Conservation (phyloP, 2,888 invertebrate species). For the Polylopha cassiicola region DNA sequence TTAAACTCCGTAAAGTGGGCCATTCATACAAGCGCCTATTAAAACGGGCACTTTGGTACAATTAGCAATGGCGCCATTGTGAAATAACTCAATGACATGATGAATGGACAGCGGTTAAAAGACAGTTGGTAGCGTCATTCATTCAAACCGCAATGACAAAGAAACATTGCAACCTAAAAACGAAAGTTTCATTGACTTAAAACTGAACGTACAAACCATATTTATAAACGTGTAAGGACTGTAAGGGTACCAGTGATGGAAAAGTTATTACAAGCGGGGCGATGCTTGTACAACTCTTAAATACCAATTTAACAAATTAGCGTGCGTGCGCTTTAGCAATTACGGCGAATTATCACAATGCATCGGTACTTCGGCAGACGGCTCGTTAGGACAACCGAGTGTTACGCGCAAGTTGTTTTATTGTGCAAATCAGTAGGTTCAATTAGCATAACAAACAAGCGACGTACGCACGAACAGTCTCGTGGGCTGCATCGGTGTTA, state of each 20-base stretch:
- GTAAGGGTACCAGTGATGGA: neutral
- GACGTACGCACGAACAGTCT: conserved; percentile 36
- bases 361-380: conserved; percentile 28
- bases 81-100: too few relatives aligned
- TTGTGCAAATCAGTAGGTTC: conserved; percentile 63
- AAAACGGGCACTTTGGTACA: conserved; percentile 53
- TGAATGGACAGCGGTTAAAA: conserved; percentile 29
- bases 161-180: too few relatives aligned
- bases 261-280: conserved; percentile 1
- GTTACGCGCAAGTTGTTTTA: conserved; percentile 53
- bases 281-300: conserved; percentile 4
- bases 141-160: conserved; percentile 8
- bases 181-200: too few relatives aligned
- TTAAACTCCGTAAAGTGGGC: conserved; percentile 51
- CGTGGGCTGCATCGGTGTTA: conserved; percentile 1
- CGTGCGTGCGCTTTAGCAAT: conserved; percentile 26
- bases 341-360: conserved; percentile 40
- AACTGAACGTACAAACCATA: neutral
- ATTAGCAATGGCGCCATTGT: conserved; percentile 58
- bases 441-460: conserved; percentile 68
- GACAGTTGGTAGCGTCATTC: conserved; percentile 12
- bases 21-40: conserved; percentile 42
- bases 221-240: neutral
- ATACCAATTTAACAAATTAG: conserved; percentile 11
- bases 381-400: conserved; percentile 51